These are phyloP conservation scores for Plagiodera versicolora DNA, from an alignment of 2,888 invertebrate genomes.

Conservation along the genomic window DNA sequence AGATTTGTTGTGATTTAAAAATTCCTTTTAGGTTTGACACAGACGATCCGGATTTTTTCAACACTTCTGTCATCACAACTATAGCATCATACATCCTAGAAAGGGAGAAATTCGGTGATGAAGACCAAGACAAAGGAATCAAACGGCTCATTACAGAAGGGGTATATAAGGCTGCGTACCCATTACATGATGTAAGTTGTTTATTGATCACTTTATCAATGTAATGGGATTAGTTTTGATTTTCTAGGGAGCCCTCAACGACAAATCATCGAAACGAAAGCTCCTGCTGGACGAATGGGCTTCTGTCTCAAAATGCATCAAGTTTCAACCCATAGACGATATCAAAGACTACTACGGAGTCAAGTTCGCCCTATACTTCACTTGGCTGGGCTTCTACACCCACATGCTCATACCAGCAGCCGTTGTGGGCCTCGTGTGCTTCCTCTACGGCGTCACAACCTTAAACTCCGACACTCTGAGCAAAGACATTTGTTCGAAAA, in stretches of 20 bases:
- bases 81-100: constrained; percentile 77
- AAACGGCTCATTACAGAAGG: constrained; percentile 66
- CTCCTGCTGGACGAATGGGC: constrained; percentile 73
- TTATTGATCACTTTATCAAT: not conserved
- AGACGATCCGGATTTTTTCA: constrained; percentile 68
- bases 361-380: constrained; percentile 78
- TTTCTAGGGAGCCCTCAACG: constrained; percentile 59
- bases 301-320: constrained; percentile 66
- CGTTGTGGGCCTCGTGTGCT: constrained; percentile 67
- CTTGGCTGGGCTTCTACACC: constrained; percentile 85
- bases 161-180: constrained; percentile 72
- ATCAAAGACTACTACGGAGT: constrained; percentile 78
- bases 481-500: constrained; percentile 63
- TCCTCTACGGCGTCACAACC: constrained; percentile 62
- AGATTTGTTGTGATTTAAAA: not conserved
- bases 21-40: constrained; percentile 63
- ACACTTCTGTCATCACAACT: constrained; percentile 64
- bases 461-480: constrained; percentile 56
- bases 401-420: constrained; percentile 78
- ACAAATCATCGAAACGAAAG: constrained; percentile 56
- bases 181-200: constrained; percentile 76
- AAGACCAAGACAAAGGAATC: constrained; percentile 66
- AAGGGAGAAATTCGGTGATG: constrained; percentile 65
- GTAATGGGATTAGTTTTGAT: not conserved
- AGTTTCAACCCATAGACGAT: constrained; percentile 75